These are phyloP conservation scores for Disparrhopalites patrizii DNA, from an alignment of 2,888 invertebrate genomes.

Conservation along the genomic window DNA sequence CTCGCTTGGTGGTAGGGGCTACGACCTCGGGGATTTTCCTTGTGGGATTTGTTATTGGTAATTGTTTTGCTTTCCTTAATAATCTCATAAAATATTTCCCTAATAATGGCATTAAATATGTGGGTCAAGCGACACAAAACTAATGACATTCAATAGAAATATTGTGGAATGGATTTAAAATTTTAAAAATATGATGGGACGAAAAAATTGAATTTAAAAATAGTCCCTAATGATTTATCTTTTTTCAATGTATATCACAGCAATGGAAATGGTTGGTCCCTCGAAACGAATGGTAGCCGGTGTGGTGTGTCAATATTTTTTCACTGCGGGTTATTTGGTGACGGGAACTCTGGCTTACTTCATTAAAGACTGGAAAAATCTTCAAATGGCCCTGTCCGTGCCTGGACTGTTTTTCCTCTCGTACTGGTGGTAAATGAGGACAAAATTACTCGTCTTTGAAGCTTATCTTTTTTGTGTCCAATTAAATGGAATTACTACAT, in stretches of 20 bases:
- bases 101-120: neutral
- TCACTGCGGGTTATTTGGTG: conserved; percentile 67
- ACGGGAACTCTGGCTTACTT: conserved; percentile 64
- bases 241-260: no score
- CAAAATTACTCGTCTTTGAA: neutral
- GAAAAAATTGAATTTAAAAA: no score
- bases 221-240: no score
- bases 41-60: conserved; percentile 73
- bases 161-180: no score
- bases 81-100: neutral
- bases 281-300: conserved; percentile 65
- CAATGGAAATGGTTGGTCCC: conserved; percentile 61
- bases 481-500: neutral
- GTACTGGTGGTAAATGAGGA: conserved; percentile 61
- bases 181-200: no score
- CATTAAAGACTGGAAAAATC: conserved; percentile 64
- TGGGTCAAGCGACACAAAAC: no score
- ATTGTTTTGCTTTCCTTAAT: neutral
- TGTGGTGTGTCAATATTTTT: conserved; percentile 69
- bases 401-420: conserved; percentile 65
- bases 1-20: conserved; percentile 65
- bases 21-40: conserved; percentile 73
- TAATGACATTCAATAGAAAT: no score
- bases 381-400: conserved; percentile 66
- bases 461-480: neutral